phyloP scores from a whole-genome alignment of 2,888 invertebrate genomes.

The Eupeodes latifasciatus region DNA sequence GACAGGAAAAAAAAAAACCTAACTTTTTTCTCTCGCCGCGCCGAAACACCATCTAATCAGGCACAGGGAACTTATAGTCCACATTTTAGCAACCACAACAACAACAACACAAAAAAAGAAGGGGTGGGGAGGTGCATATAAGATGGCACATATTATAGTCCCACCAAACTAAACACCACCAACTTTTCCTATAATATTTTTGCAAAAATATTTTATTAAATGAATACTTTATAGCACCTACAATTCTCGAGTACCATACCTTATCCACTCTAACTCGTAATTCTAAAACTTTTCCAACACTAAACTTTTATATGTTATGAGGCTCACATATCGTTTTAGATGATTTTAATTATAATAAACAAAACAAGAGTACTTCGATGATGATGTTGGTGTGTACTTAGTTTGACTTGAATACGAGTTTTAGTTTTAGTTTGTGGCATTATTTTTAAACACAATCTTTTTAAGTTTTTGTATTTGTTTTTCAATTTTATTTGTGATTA shows the following conservation, averaged over 20 bases:
- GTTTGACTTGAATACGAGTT: neutral
- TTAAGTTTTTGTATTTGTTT: conserved; percentile 6
- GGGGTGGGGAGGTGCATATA: neutral
- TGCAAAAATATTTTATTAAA: conserved; percentile 42
- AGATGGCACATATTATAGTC: neutral
- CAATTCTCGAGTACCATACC: neutral
- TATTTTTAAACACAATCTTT: conserved; percentile 39
- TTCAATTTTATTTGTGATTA: conserved; percentile 39
- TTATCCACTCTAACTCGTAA: neutral
- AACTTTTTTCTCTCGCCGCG: conserved; percentile 42
- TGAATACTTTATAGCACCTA: conserved; percentile 26
- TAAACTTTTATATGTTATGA: conserved; percentile 37
- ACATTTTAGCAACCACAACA: neutral
- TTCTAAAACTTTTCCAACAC: conserved; percentile 21
- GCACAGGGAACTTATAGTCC: conserved; percentile 5
- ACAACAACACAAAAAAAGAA: no score
- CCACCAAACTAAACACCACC: conserved; percentile 10
- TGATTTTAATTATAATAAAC: conserved; percentile 51
- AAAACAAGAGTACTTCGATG: neutral
- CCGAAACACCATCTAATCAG: conserved; percentile 39
- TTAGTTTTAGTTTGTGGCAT: conserved; percentile 3
- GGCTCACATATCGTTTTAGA: conserved; percentile 6
- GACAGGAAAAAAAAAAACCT: conserved; percentile 38
- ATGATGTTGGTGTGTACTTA: neutral
- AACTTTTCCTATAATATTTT: conserved; percentile 21